phyloP scores from a whole-genome alignment of 1,140 invertebrate species.

The Matsumurasca onukii region DNA sequence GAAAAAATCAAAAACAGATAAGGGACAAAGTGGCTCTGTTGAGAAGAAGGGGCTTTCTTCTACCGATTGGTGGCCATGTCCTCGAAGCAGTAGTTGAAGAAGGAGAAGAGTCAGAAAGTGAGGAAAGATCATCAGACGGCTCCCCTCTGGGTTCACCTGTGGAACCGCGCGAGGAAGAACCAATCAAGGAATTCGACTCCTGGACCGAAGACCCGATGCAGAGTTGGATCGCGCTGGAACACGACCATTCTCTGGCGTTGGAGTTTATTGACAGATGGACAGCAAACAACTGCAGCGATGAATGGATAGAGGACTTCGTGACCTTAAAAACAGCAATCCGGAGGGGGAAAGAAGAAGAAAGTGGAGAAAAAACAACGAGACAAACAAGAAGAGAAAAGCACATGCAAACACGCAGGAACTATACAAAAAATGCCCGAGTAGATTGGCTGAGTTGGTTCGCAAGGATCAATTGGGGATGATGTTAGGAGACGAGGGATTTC shows the following conservation, averaged over 20 bases:
- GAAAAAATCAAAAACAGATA: conserved; percentile 3
- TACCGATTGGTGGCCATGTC: too few relatives aligned
- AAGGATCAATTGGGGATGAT: neutral
- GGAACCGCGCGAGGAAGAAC: neutral
- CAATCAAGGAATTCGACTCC: too few relatives aligned
- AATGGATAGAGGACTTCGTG: neutral
- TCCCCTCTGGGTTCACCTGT: neutral
- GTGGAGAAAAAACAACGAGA: neutral
- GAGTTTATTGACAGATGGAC: neutral
- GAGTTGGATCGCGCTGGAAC: neutral
- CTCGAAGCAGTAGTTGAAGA: neutral
- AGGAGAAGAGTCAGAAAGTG: neutral
- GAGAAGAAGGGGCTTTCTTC: neutral
- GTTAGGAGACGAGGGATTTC: neutral
- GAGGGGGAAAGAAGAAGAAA: neutral
- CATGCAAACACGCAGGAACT: neutral
- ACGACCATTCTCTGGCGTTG: neutral
- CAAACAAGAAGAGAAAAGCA: neutral
- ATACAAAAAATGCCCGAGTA: neutral
- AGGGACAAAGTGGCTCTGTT: neutral
- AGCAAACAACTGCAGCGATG: neutral
- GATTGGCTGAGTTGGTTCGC: neutral
- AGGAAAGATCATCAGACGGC: too few relatives aligned
- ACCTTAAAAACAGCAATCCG: neutral
- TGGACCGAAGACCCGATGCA: neutral